Conservation (phyloP, 2,888 invertebrate species). For the Phasia obesa region DNA sequence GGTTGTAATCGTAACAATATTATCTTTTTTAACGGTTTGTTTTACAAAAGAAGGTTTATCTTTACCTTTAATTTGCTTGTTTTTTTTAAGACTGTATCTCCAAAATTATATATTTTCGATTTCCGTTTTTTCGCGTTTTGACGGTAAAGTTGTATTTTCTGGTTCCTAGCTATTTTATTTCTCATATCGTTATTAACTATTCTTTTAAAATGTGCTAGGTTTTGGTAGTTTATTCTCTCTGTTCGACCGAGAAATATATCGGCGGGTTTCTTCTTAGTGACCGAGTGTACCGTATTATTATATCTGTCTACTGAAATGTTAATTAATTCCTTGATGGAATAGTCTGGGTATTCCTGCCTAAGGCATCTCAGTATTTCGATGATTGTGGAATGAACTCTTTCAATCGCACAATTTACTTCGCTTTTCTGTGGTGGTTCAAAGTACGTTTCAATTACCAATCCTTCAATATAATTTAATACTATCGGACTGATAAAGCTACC, state of each 20-base stretch:
- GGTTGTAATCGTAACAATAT: conserved; percentile 14
- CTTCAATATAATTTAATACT: conserved; percentile 8
- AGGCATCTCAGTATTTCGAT: conserved; percentile 12
- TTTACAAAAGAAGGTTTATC: conserved; percentile 15
- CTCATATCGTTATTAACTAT: background rate
- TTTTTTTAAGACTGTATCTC: conserved; percentile 6
- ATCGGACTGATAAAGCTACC: conserved; percentile 18
- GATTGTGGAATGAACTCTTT: conserved; percentile 6
- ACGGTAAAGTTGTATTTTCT: conserved; percentile 9
- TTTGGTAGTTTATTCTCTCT: conserved; percentile 27
- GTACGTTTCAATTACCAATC: background rate
- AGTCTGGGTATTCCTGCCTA: background rate
- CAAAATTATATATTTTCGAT: background rate
- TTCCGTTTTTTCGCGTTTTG: conserved; percentile 8
- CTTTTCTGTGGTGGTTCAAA: conserved; percentile 1
- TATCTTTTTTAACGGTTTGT: conserved; percentile 16
- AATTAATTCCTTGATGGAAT: background rate
- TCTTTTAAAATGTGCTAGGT: background rate
- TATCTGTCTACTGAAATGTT: background rate
- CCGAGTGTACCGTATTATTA: background rate
- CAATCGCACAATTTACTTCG: conserved; percentile 8
- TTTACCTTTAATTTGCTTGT: conserved; percentile 27
- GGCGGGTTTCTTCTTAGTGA: conserved; percentile 8
- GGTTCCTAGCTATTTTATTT: conserved; percentile 37
- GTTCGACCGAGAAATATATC: conserved; percentile 25